Evolutionary conservation across 1,140 invertebrate species (phyloP).

Genomic region (Lithobius niger): DNA sequence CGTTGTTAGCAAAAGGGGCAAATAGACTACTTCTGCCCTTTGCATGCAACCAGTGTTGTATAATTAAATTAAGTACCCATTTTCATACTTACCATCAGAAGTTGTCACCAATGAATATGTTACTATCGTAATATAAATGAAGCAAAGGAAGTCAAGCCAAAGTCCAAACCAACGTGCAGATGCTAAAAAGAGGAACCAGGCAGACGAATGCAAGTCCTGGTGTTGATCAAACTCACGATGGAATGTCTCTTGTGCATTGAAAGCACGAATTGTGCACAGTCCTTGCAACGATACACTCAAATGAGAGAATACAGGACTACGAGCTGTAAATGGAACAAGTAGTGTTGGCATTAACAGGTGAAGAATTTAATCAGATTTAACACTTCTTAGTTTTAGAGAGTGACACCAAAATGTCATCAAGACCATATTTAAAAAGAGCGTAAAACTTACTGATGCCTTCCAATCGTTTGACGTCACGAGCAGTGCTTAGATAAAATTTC

Average conservation of each 20-base stretch:
- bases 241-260: conserved; percentile 30
- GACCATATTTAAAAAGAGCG: too few relatives aligned
- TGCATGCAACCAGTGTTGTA: too few relatives aligned
- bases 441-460: conserved; percentile 17
- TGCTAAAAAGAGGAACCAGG: conserved; percentile 32
- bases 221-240: conserved; percentile 34
- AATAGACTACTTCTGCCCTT: too few relatives aligned
- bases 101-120: background rate
- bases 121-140: conserved; percentile 28
- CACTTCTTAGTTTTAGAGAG: too few relatives aligned
- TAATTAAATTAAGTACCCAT: too few relatives aligned
- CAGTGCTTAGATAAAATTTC: conserved; percentile 16
- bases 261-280: conserved; percentile 37
- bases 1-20: too few relatives aligned
- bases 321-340: conserved; percentile 26
- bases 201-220: conserved; percentile 30
- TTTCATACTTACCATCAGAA: background rate
- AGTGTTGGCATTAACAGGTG: too few relatives aligned
- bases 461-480: conserved; percentile 15
- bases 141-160: conserved; percentile 33
- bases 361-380: too few relatives aligned
- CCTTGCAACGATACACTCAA: conserved; percentile 38
- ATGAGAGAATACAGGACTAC: conserved; percentile 40
- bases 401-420: too few relatives aligned
- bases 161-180: conserved; percentile 35